A percentile compares a stretch with the other conserved stretches of the same genome.
These are phyloP conservation scores for Anolis carolinensis DNA, from an alignment of 2,113 vertebrate species.

Conservation along the genomic window DNA sequence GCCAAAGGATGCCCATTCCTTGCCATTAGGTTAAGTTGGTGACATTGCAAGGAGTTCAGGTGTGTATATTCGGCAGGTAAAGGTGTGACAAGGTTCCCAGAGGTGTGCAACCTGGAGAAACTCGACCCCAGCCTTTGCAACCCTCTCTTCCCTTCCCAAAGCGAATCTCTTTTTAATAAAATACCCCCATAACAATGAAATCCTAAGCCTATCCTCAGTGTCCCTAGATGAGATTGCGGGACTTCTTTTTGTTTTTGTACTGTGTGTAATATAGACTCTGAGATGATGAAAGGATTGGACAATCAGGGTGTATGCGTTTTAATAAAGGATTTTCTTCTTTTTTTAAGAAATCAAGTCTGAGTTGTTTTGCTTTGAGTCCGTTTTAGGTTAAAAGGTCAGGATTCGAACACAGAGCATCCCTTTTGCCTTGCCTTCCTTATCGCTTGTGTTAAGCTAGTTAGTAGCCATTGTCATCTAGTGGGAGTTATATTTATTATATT, in stretches of 20 bases:
- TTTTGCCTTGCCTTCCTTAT: too few relatives aligned
- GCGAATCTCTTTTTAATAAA: neutral
- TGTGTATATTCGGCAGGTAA: neutral
- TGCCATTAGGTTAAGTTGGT: neutral
- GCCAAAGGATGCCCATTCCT: neutral
- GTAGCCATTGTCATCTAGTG: too few relatives aligned
- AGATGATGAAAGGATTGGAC: neutral
- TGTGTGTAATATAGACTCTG: slow-evolving; percentile 15
- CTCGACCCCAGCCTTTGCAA: neutral
- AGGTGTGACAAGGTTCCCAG: too few relatives aligned
- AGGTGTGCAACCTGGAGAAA: neutral
- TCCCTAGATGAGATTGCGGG: neutral
- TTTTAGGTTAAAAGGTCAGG: neutral
- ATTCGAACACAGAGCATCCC: too few relatives aligned
- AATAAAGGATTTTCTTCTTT: slow-evolving; percentile 45
- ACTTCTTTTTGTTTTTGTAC: neutral
- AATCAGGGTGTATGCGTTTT: slow-evolving; percentile 3
- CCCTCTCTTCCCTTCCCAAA: neutral
- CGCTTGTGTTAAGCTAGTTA: too few relatives aligned
- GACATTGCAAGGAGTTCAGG: neutral
- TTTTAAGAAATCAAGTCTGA: neutral
- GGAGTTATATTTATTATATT: too few relatives aligned
- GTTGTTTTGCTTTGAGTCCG: neutral
- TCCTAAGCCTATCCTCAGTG: neutral
- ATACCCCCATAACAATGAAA: neutral